Base-by-base conservation (phyloP, 2,888 invertebrate species). In the Podotricha telesiphe region DNA sequence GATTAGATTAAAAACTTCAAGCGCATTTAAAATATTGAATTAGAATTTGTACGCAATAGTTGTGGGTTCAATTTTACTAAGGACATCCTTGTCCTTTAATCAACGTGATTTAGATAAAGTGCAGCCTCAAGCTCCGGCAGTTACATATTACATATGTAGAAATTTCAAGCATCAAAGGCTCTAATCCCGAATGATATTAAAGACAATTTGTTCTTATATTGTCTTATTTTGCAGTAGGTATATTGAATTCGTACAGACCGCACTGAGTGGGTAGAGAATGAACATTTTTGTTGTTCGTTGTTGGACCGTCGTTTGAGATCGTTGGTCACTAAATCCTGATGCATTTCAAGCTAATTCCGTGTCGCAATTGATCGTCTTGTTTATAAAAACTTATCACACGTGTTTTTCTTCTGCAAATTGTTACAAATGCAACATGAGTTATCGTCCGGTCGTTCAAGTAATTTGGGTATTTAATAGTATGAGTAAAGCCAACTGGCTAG, bases 401-500 rank as follows among this genome's bases (percentile, higher is more conserved):
- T 79, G 77, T 82, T 83, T 81, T 83, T 83, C 78, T 79, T 71
- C 72, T 74, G 77, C 77, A 75, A 77, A 75, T 75, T 75, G 77
- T 67, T 79, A 81, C 82, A 82, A 83, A 82, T 79, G 80, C 77
- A 76, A 65, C 59, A 71, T 79, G 81, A 78, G 79, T 82, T 86
- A 86, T 82, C 78, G 71, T 70, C 34, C 70, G 74, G 65, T 75
- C 73, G 79, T 15, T 78, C 78, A 80, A 82, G 80, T 86, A 86
- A 86, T 85, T 83, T 79, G 82, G 81, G 82, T 77, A 82, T 83
- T 86, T 85, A 84, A 83, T 79, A 81, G 79, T 77, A 74, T 80
- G 64, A 75, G 73, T 81, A 82, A 81, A 83, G 89, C 87, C 89
- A 87, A 80, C 84, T 91, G 91, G 91, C 86, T 47, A 48, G 22